Evolutionary conservation across 2,113 vertebrate genomes (phyloP).

Genomic region (Triplophysa dalaica): DNA sequence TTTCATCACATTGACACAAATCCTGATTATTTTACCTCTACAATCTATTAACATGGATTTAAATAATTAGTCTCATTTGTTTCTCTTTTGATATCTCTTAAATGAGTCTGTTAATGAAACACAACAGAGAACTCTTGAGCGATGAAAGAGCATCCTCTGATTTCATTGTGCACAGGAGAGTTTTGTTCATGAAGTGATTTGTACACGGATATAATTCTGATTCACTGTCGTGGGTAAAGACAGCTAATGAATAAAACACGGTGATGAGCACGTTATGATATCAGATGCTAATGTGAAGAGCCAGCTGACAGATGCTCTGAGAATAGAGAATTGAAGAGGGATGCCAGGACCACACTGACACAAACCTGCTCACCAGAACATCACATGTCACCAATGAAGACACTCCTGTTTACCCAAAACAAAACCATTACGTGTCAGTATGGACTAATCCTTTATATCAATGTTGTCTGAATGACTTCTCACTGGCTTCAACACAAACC

Average conservation of each 20-base stretch:
- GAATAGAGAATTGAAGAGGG: slow-evolving; percentile 11
- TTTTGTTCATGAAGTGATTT: neutral
- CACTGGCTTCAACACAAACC: too few species aligned
- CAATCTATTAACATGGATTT: too few species aligned
- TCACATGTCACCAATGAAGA: neutral
- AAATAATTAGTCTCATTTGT: too few species aligned
- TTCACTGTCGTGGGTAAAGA: slow-evolving; percentile 4
- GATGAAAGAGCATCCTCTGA: neutral
- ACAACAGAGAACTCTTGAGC: too few species aligned
- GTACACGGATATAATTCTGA: neutral
- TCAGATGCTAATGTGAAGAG: slow-evolving; percentile 31
- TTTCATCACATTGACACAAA: too few species aligned
- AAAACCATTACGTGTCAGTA: slow-evolving; percentile 5
- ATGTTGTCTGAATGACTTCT: too few species aligned
- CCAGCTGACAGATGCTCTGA: slow-evolving; percentile 46
- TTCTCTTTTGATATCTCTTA: too few species aligned
- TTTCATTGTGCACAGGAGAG: neutral
- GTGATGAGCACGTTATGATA: neutral
- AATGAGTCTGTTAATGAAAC: too few species aligned
- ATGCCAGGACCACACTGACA: neutral
- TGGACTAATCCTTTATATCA: neutral
- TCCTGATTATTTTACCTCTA: too few species aligned
- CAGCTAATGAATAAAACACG: slow-evolving; percentile 38
- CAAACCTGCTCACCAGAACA: neutral
- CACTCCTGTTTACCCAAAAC: neutral